Percentiles rank a stretch among this genome's conserved stretches.
Conservation (phyloP, 2,797 vertebrate species). For the Brotula barbata region DNA sequence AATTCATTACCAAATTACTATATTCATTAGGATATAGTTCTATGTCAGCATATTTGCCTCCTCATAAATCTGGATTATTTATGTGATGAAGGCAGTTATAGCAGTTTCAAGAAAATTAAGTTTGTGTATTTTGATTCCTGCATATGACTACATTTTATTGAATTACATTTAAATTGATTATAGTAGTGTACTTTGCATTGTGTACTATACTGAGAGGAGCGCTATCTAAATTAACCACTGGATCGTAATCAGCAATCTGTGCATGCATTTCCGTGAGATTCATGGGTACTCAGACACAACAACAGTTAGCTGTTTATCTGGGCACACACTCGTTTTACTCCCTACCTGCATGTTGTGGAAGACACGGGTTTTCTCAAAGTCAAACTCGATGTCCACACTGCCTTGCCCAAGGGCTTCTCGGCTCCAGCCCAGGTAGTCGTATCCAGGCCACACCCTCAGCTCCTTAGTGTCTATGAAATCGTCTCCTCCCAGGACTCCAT, state of each 20-base stretch:
- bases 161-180: not conserved
- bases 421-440: conserved; percentile 93
- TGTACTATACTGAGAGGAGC: not conserved
- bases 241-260: no score
- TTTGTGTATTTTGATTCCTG: conserved; percentile 5
- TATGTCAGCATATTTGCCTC: conserved; percentile 8
- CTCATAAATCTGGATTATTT: not conserved
- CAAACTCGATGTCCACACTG: conserved; percentile 90
- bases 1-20: conserved; percentile 19
- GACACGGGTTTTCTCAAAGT: conserved; percentile 83
- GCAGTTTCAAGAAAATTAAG: not conserved
- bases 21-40: conserved; percentile 16
- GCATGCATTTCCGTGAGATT: no score
- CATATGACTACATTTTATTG: conserved; percentile 7
- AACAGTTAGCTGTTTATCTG: no score
- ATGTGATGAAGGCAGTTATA: not conserved
- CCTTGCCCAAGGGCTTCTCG: conserved; percentile 79
- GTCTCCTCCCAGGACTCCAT: conserved; percentile 88
- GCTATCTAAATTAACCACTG: no score
- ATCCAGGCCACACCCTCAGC: conserved; percentile 92
- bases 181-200: not conserved
- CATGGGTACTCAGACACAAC: no score
- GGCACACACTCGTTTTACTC: not conserved
- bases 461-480: conserved; percentile 88
- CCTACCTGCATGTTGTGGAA: conserved; percentile 83